Conservation (phyloP, 2,113 vertebrate species). For the Chrysemys picta region DNA sequence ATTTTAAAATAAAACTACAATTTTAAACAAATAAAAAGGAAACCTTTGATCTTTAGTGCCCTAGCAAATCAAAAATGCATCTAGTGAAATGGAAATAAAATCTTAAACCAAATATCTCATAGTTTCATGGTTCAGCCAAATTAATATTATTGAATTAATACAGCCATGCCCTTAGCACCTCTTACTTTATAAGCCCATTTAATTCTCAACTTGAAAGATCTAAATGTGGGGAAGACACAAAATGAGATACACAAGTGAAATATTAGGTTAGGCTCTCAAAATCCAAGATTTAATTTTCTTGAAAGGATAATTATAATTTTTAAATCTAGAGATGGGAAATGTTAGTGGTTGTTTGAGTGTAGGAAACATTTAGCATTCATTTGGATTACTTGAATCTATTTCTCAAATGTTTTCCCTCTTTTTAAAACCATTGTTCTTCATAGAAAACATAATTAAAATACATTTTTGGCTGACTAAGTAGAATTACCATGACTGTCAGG, state of each 20-base stretch:
- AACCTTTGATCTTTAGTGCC: too few relatives aligned
- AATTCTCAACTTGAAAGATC: too few relatives aligned
- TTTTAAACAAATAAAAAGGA: too few relatives aligned
- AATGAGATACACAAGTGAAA: neutral
- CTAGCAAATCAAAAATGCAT: too few relatives aligned
- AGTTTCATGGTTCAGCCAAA: too few relatives aligned
- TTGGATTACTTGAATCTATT: neutral
- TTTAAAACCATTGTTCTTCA: conserved; percentile 18
- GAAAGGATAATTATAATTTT: neutral
- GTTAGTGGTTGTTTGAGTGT: neutral
- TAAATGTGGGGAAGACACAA: neutral
- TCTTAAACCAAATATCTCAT: too few relatives aligned
- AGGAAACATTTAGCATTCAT: neutral
- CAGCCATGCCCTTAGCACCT: too few relatives aligned
- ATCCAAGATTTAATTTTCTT: neutral
- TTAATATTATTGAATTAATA: too few relatives aligned
- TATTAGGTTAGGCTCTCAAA: neutral
- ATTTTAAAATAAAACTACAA: too few relatives aligned
- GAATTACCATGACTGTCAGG: conserved; percentile 6
- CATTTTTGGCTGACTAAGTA: conserved; percentile 18
- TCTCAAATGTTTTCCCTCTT: neutral
- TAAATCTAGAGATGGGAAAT: neutral
- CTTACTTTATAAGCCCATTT: neutral
- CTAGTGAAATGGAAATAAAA: too few relatives aligned
- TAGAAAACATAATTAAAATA: conserved; percentile 52